phyloP scores from a whole-genome alignment of 2,113 vertebrate genomes.

The Microcebus murinus region DNA sequence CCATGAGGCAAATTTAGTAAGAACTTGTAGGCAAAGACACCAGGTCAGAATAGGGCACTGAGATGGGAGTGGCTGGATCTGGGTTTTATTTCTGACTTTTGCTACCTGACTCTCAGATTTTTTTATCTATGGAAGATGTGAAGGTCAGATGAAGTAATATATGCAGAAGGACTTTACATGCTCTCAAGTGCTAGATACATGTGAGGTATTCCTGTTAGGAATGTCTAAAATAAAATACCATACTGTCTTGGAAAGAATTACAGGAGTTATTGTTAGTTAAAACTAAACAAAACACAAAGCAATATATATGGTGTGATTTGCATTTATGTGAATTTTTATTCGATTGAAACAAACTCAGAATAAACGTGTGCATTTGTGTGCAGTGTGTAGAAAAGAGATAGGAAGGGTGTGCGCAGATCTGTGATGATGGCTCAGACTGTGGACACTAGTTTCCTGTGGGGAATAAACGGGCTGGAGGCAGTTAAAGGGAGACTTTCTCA shows the following conservation, averaged over 20 bases:
- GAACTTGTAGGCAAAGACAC: neutral
- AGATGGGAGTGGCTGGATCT: neutral
- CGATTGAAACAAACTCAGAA: neutral
- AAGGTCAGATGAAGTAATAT: neutral
- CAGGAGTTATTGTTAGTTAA: neutral
- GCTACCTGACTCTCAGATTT: neutral
- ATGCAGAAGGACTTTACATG: neutral
- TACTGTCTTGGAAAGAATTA: neutral
- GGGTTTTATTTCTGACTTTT: constrained; percentile 4
- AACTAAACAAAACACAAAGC: neutral
- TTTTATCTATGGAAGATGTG: neutral
- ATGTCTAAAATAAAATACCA: neutral
- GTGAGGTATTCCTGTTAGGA: neutral
- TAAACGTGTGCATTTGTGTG: neutral
- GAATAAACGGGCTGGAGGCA: neutral
- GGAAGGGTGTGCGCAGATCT: too few species aligned
- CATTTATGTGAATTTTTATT: neutral
- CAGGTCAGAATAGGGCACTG: neutral
- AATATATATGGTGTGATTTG: neutral
- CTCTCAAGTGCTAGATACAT: neutral
- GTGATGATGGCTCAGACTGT: neutral
- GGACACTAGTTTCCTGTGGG: neutral
- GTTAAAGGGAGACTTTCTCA: neutral
- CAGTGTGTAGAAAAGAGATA: neutral
- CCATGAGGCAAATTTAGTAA: neutral